phyloP scores from a whole-genome alignment of 2,797 vertebrate genomes.

The Hippopotamyrus pictus region DNA sequence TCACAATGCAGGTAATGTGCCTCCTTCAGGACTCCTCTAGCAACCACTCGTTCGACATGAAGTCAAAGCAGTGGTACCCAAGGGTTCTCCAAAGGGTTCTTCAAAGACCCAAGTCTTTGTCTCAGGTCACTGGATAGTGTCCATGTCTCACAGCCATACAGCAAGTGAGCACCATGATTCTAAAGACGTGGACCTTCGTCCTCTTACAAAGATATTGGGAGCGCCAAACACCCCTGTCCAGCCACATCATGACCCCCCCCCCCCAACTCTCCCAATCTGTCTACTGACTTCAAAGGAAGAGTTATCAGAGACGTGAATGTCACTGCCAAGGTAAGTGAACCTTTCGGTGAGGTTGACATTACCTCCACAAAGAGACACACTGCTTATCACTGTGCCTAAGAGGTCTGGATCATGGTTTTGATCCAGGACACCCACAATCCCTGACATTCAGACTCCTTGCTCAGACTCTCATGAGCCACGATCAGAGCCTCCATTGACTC shows the following conservation, averaged over 20 bases:
- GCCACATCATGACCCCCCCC: not conserved
- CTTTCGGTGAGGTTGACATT: not conserved
- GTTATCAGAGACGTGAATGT: not conserved
- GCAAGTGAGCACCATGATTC: not conserved
- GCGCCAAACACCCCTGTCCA: not conserved
- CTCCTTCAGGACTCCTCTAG: not conserved
- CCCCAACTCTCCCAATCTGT: not conserved
- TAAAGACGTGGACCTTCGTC: not conserved
- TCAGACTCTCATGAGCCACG: not conserved
- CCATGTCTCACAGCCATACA: not conserved
- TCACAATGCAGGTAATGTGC: not conserved
- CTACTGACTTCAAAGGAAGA: not conserved
- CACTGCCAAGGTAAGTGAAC: not conserved
- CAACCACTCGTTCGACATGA: not conserved
- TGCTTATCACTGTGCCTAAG: not conserved
- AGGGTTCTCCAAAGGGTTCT: no score
- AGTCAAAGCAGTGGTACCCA: no score
- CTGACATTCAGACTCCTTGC: not conserved
- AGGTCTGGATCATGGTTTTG: not conserved
- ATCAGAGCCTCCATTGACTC: not conserved
- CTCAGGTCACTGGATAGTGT: no score
- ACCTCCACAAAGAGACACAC: not conserved
- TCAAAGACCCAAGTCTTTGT: no score
- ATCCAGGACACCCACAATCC: not conserved
- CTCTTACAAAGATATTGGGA: not conserved